These are phyloP conservation scores for Endotricha flammealis DNA, from an alignment of 2,888 invertebrate species.

Conservation along the genomic window DNA sequence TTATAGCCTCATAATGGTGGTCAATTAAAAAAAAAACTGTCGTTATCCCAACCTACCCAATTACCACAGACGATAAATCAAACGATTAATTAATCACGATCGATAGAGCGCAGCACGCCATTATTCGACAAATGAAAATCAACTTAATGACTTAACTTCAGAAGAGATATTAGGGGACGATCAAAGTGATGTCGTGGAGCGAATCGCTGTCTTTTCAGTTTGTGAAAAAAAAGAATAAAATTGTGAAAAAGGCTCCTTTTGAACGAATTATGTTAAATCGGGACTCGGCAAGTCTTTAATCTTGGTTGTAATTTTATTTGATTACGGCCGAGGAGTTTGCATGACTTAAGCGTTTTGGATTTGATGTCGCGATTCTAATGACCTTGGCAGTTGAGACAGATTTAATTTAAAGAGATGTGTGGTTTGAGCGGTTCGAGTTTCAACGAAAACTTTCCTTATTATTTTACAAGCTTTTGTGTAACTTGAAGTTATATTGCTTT, in stretches of 20 bases:
- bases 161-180: conserved; percentile 38
- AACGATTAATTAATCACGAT: background rate
- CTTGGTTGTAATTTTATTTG: conserved; percentile 48
- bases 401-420: background rate
- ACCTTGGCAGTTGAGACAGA: background rate
- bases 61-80: too few relatives aligned
- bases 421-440: background rate
- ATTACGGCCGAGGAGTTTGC: conserved; percentile 40
- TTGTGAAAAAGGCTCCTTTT: conserved; percentile 34
- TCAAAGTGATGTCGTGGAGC: conserved; percentile 36
- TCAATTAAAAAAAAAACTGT: too few relatives aligned
- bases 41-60: too few relatives aligned
- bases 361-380: background rate
- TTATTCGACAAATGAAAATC: conserved; percentile 3
- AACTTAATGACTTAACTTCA: conserved; percentile 43
- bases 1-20: too few relatives aligned
- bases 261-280: conserved; percentile 49
- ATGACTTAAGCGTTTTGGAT: conserved; percentile 36
- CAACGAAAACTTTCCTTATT: background rate
- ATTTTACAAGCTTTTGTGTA: too few relatives aligned
- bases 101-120: background rate
- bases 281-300: conserved; percentile 38
- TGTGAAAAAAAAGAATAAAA: conserved; percentile 33
- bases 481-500: too few relatives aligned
- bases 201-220: conserved; percentile 30